These are phyloP conservation scores for Eptesicus fuscus DNA, from an alignment of 2,113 vertebrate species.

Conservation along the genomic window DNA sequence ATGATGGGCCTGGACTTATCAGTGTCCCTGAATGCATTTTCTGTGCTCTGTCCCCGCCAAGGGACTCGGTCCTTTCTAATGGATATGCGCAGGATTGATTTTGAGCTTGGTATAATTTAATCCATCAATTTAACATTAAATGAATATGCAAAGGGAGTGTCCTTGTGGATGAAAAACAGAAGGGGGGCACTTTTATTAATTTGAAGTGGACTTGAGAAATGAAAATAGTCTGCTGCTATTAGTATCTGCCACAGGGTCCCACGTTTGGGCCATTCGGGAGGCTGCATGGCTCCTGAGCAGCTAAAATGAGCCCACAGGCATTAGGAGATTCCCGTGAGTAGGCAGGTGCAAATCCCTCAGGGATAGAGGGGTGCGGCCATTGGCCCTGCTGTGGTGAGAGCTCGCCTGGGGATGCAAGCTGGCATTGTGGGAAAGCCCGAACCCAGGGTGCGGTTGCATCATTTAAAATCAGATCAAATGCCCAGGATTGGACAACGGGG, in stretches of 20 bases:
- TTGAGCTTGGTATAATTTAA: conserved; percentile 94
- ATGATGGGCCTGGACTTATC: conserved; percentile 96
- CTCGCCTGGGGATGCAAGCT: background rate
- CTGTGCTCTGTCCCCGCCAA: conserved; percentile 83
- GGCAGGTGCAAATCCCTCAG: accelerated
- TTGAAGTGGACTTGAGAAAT: conserved; percentile 85
- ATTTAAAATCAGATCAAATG: background rate
- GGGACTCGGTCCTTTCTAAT: conserved; percentile 88
- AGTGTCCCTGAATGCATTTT: conserved; percentile 92
- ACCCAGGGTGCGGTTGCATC: accelerated
- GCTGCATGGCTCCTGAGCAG: background rate
- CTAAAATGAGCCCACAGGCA: background rate
- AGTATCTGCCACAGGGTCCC: conserved; percentile 81
- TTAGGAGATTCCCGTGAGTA: background rate
- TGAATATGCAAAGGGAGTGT: conserved; percentile 90
- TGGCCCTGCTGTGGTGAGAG: background rate
- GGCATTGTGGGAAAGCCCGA: background rate
- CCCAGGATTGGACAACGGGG: background rate
- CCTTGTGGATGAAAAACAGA: conserved; percentile 85
- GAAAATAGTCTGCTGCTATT: conserved; percentile 79
- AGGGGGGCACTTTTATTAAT: conserved; percentile 83
- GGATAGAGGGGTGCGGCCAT: accelerated
- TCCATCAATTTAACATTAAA: conserved; percentile 97
- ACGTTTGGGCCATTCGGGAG: conserved; percentile 18
- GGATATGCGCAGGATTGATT: conserved; percentile 91